A percentile compares a stretch with the other conserved stretches of the same genome.
Evolutionary conservation across 2,113 vertebrate species (phyloP).

Genomic region (Vulpes vulpes): DNA sequence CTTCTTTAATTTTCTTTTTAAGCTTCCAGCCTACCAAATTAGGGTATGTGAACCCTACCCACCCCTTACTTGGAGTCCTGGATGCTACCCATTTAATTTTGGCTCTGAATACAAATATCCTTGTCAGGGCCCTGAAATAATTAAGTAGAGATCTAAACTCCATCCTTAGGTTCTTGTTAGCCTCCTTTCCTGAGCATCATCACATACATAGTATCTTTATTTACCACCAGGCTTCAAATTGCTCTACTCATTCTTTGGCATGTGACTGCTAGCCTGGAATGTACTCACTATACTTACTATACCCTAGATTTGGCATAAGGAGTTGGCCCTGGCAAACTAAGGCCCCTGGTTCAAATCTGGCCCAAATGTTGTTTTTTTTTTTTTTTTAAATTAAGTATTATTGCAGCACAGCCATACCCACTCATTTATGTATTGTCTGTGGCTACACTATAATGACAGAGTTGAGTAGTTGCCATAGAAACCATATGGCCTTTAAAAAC

Average conservation of each 20-base stretch:
- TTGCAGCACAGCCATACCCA: not conserved
- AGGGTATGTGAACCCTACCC: not conserved
- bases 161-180: not conserved
- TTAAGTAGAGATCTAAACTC: constrained; percentile 12
- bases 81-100: constrained; percentile 28
- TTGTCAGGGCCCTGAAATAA: not conserved
- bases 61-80: not conserved
- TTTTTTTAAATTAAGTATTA: not conserved
- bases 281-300: not conserved
- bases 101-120: not conserved
- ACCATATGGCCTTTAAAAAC: not conserved
- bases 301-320: constrained; percentile 1
- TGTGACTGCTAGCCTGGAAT: not conserved
- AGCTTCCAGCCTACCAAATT: not conserved
- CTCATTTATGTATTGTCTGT: constrained; percentile 6
- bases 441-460: not conserved
- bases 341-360: not conserved
- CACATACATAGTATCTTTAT: not conserved
- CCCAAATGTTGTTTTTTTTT: not conserved
- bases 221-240: not conserved
- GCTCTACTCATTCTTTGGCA: not conserved
- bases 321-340: not conserved
- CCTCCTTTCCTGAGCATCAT: not conserved
- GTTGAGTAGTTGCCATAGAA: constrained; percentile 2
- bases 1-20: constrained; percentile 35